These are phyloP conservation scores for Platycheirus albimanus DNA, from an alignment of 2,888 invertebrate genomes.

Conservation along the genomic window DNA sequence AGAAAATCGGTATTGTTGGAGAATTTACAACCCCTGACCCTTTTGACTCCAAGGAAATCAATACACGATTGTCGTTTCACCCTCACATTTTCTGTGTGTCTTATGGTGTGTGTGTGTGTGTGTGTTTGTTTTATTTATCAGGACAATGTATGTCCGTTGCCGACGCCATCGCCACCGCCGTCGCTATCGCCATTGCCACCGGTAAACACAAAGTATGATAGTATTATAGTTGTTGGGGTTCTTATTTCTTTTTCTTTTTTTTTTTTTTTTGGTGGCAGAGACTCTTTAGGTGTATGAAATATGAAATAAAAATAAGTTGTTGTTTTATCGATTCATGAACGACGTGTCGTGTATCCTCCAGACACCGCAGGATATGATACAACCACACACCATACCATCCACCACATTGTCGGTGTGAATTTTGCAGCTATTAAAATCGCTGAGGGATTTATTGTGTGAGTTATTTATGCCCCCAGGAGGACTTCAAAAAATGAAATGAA, in stretches of 20 bases:
- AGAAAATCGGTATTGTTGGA: conserved; percentile 61
- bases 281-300: conserved; percentile 6
- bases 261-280: not conserved
- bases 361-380: conserved; percentile 36
- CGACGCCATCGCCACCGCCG: not conserved
- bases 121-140: conserved; percentile 21
- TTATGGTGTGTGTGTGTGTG: conserved; percentile 6
- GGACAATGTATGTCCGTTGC: conserved; percentile 11
- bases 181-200: not conserved
- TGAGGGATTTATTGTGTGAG: conserved; percentile 22
- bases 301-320: conserved; percentile 62
- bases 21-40: conserved; percentile 20
- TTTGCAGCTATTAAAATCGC: conserved; percentile 30
- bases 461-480: conserved; percentile 54
- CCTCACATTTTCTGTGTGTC: not conserved
- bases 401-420: conserved; percentile 21
- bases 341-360: conserved; percentile 25
- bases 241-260: not conserved
- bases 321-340: conserved; percentile 69
- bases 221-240: conserved; percentile 14
- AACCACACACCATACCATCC: conserved; percentile 10
- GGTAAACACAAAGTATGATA: not conserved
- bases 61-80: conserved; percentile 3
- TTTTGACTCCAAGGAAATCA: conserved; percentile 20
- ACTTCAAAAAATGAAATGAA: conserved; percentile 44